phyloP scores from a whole-genome alignment of 2,113 vertebrate species.

The Tichodroma muraria region DNA sequence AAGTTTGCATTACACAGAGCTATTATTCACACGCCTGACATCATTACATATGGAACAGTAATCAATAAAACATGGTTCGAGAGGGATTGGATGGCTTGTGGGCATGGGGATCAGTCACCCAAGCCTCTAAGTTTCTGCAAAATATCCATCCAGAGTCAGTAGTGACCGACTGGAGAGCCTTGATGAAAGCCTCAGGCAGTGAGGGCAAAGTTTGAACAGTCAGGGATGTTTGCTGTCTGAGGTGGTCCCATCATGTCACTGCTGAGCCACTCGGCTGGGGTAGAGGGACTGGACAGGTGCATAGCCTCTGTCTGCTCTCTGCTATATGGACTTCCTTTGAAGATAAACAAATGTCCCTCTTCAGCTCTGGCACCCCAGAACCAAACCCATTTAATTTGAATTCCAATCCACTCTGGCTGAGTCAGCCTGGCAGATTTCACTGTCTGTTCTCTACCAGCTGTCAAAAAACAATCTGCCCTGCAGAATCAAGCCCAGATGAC shows the following conservation, averaged over 20 bases:
- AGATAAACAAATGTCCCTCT: neutral
- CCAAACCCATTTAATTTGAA: neutral
- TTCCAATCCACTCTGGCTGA: neutral
- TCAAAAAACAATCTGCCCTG: conserved; percentile 3
- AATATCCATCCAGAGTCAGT: neutral
- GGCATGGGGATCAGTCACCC: neutral
- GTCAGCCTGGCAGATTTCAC: neutral
- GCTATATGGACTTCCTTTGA: neutral
- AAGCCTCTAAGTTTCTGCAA: neutral
- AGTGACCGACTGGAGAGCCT: neutral
- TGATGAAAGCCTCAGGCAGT: neutral
- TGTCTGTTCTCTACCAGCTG: conserved; percentile 32
- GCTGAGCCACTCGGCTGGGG: neutral
- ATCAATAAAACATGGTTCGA: conserved; percentile 40
- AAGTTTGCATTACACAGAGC: conserved; percentile 42
- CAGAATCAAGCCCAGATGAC: conserved; percentile 3
- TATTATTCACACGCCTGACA: conserved; percentile 49
- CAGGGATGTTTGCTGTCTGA: neutral
- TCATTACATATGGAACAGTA: conserved; percentile 34
- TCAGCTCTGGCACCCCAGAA: neutral
- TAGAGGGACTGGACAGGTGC: neutral
- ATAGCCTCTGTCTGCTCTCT: neutral
- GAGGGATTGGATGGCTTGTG: conserved; percentile 32
- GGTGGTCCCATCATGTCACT: neutral
- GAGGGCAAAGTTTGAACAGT: neutral